Percentiles rank a stretch among this genome's conserved stretches.
Evolutionary conservation across 2,888 invertebrate genomes (phyloP).

Genomic region (Hyalella azteca): DNA sequence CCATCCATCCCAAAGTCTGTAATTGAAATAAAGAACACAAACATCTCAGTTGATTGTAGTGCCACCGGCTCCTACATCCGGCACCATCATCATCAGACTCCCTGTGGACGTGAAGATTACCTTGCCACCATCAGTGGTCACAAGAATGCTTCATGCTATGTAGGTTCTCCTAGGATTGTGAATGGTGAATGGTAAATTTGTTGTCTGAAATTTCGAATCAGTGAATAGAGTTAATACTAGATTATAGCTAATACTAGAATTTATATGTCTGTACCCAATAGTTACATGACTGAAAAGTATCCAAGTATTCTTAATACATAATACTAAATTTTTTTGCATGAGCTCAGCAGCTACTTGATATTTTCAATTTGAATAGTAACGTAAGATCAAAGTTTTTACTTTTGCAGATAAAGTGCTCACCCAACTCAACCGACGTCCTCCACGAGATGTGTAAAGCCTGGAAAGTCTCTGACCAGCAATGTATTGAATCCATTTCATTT

Average conservation of each 20-base stretch:
- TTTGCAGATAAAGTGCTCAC: not conserved
- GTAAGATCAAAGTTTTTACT: too few species aligned
- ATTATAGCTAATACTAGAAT: too few species aligned
- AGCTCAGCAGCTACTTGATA: too few species aligned
- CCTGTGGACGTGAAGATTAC: conserved; percentile 41
- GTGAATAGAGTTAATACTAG: too few species aligned
- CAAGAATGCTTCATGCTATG: not conserved
- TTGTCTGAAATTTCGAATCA: too few species aligned
- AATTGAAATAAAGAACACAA: not conserved
- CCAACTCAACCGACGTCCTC: not conserved
- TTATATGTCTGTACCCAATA: too few species aligned
- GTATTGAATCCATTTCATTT: not conserved
- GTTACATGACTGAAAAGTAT: too few species aligned
- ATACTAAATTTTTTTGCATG: too few species aligned
- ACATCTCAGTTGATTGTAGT: conserved; percentile 37
- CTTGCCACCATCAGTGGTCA: not conserved
- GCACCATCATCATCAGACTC: conserved; percentile 15
- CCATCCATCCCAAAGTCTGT: conserved; percentile 44
- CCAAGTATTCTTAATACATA: too few species aligned
- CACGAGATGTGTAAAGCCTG: not conserved
- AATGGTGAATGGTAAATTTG: too few species aligned
- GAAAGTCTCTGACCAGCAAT: not conserved
- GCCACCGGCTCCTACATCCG: not conserved
- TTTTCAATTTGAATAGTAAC: too few species aligned
- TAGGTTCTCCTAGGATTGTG: too few species aligned